These are phyloP conservation scores for Alviniconcha marisindica DNA, from an alignment of 1,140 invertebrate genomes.

Conservation along the genomic window DNA sequence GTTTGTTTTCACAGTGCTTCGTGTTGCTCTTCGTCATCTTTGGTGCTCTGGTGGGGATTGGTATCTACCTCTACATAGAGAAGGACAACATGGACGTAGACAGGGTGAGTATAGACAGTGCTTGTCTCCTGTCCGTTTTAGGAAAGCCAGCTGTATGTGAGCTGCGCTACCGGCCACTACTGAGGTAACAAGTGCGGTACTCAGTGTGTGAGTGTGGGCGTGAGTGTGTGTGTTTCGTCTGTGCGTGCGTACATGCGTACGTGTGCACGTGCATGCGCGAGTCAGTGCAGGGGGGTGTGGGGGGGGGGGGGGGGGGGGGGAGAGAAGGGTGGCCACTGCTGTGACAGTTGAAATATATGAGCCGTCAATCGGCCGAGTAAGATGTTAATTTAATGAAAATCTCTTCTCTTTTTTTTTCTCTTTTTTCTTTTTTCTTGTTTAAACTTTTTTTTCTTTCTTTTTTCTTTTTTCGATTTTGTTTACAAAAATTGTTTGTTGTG, in stretches of 20 bases:
- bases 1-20: slow-evolving; percentile 11
- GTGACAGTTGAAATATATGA: no score
- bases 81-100: slow-evolving; percentile 29
- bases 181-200: not conserved
- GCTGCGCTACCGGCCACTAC: not conserved
- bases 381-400: no score
- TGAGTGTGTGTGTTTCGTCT: not conserved
- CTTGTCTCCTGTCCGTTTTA: not conserved
- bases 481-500: no score
- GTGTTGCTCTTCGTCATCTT: slow-evolving; percentile 31
- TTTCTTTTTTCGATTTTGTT: no score
- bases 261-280: not conserved
- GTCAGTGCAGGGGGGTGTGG: no score
- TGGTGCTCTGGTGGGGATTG: slow-evolving; percentile 19
- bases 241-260: not conserved
- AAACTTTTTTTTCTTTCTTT: no score
- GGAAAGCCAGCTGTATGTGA: no score
- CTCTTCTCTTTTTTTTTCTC: no score
- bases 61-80: slow-evolving; percentile 33
- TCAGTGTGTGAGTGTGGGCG: not conserved
- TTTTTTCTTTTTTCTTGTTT: no score
- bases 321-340: no score
- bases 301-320: no score
- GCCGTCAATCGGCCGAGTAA: no score
- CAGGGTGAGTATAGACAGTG: slow-evolving; percentile 12